A percentile compares a stretch with the other conserved stretches of the same genome.
Conservation (phyloP, 2,113 vertebrate species). For the Triplophysa rosa region DNA sequence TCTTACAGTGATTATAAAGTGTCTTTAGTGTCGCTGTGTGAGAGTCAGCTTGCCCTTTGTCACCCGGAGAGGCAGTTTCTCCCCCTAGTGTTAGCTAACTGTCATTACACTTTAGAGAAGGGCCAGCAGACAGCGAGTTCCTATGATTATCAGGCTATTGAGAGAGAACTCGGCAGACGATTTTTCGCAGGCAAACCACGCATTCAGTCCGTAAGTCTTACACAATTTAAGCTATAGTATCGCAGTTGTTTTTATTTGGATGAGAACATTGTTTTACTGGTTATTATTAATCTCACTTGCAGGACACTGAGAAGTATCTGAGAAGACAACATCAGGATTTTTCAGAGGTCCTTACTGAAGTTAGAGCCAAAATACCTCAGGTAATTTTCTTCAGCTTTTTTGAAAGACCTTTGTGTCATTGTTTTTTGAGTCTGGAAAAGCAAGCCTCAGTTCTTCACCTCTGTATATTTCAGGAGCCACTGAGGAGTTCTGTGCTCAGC, state of each 20-base stretch:
- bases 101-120: conserved; percentile 71
- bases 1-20: conserved; percentile 66
- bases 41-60: conserved; percentile 71
- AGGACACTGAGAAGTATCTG: conserved; percentile 70
- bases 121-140: conserved; percentile 63
- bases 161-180: conserved; percentile 65
- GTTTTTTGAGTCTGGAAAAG: not conserved
- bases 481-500: conserved; percentile 64
- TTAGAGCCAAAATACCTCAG: conserved; percentile 70
- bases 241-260: no score
- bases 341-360: conserved; percentile 66
- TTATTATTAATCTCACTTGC: conserved; percentile 1
- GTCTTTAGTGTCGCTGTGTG: conserved; percentile 62
- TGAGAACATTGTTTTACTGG: not conserved
- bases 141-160: conserved; percentile 65
- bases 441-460: conserved; percentile 4
- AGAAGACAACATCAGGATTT: conserved; percentile 71
- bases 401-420: not conserved
- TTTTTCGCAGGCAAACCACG: conserved; percentile 73
- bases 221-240: not conserved
- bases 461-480: conserved; percentile 55
- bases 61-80: conserved; percentile 73
- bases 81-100: conserved; percentile 71
- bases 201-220: conserved; percentile 62
- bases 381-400: conserved; percentile 48